Conservation (phyloP, 2,888 invertebrate genomes). For the Chrysotoxum bicinctum region DNA sequence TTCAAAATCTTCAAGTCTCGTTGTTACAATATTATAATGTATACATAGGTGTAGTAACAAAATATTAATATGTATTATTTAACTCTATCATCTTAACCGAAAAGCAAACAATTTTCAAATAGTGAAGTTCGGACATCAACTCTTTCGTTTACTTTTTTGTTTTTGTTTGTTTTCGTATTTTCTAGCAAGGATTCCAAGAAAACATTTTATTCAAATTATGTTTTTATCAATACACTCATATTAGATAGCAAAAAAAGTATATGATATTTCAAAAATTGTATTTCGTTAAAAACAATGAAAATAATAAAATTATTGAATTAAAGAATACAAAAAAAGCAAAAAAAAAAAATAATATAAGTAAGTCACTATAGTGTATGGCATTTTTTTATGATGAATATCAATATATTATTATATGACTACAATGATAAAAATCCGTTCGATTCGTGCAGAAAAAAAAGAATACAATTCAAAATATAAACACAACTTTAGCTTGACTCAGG, state of each 20-base stretch:
- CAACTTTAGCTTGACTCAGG: slow-evolving; percentile 77
- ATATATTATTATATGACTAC: slow-evolving; percentile 53
- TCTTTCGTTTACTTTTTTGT: too few relatives aligned
- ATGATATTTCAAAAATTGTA: not conserved
- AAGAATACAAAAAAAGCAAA: slow-evolving; percentile 21
- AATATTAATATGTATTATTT: too few relatives aligned
- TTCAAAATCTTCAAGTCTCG: too few relatives aligned
- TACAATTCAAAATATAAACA: slow-evolving; percentile 7
- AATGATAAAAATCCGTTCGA: slow-evolving; percentile 58
- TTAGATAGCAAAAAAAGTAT: not conserved
- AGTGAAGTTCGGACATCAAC: too few relatives aligned
- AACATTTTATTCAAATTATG: too few relatives aligned
- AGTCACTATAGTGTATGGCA: slow-evolving; percentile 70
- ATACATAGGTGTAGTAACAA: too few relatives aligned
- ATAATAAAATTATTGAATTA: slow-evolving; percentile 11
- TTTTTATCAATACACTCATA: not conserved
- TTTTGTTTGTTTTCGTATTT: too few relatives aligned
- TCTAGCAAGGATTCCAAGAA: too few relatives aligned
- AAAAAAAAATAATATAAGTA: not conserved
- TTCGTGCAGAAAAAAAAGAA: slow-evolving; percentile 15
- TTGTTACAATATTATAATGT: too few relatives aligned
- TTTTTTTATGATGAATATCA: slow-evolving; percentile 63
- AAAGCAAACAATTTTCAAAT: too few relatives aligned
- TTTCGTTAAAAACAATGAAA: slow-evolving; percentile 1
- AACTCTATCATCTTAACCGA: too few relatives aligned